phyloP scores from a whole-genome alignment of 2,113 vertebrate genomes.

The Danio rerio region DNA sequence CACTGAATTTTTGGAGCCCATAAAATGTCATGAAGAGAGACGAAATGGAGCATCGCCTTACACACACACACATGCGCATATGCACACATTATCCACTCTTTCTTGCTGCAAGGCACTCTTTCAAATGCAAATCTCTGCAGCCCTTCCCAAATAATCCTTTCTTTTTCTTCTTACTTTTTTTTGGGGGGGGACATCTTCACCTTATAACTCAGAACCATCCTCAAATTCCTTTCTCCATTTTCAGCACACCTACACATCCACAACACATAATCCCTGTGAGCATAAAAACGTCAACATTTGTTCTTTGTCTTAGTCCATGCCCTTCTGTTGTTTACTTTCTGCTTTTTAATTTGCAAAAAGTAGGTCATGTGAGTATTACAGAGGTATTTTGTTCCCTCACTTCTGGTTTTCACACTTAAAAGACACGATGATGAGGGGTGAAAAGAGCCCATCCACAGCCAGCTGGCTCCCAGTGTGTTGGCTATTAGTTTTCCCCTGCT shows the following conservation, averaged over 20 bases:
- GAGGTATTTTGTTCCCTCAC: constrained; percentile 4
- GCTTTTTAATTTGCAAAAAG: background rate
- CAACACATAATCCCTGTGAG: background rate
- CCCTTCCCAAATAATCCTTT: constrained; percentile 9
- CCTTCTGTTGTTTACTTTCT: background rate
- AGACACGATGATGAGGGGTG: background rate
- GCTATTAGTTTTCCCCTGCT: background rate
- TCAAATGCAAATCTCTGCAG: constrained; percentile 50
- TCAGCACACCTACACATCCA: background rate
- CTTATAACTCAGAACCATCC: constrained; percentile 14
- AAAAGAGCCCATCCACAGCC: background rate
- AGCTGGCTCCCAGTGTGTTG: constrained; percentile 12
- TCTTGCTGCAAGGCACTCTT: constrained; percentile 36
- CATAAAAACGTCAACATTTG: background rate
- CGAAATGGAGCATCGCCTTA: background rate
- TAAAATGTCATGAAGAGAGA: background rate
- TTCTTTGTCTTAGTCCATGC: background rate
- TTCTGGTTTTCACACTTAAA: background rate
- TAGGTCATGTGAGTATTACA: constrained; percentile 4
- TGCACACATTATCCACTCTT: background rate
- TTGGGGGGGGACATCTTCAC: constrained; percentile 3
- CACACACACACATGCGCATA: background rate
- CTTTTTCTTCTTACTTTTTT: too few relatives aligned
- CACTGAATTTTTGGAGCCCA: background rate
- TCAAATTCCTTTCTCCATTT: background rate